These are phyloP conservation scores for Bellardia bayeri DNA, from an alignment of 2,888 invertebrate genomes.

Conservation along the genomic window DNA sequence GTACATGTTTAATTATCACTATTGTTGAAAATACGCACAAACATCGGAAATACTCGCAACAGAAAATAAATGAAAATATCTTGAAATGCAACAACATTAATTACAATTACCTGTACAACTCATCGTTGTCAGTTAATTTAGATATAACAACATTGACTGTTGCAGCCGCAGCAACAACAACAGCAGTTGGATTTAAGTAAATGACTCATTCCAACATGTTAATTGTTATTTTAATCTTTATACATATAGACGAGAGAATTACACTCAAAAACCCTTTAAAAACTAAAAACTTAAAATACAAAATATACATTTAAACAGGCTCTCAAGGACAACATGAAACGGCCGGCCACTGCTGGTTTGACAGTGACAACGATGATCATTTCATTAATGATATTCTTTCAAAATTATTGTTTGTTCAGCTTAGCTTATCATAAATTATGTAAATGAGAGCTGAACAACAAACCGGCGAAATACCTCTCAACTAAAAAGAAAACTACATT, in stretches of 20 bases:
- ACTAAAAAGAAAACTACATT: constrained; percentile 69
- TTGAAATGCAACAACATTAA: constrained; percentile 71
- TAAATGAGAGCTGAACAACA: constrained; percentile 77
- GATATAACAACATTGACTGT: constrained; percentile 56
- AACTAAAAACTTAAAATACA: neutral
- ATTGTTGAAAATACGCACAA: constrained; percentile 2
- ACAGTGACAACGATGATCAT: constrained; percentile 62
- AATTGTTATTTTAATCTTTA: constrained; percentile 73
- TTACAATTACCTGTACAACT: constrained; percentile 74
- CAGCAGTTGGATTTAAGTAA: constrained; percentile 60
- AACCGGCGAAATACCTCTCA: constrained; percentile 74
- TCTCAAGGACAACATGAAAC: constrained; percentile 66
- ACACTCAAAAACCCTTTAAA: constrained; percentile 29
- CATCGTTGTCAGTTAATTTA: constrained; percentile 74
- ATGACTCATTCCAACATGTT: constrained; percentile 71
- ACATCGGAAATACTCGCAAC: neutral
- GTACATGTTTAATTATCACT: constrained; percentile 59
- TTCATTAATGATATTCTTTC: constrained; percentile 78
- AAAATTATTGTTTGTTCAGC: constrained; percentile 83
- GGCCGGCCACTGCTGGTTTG: neutral
- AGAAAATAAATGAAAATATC: constrained; percentile 57
- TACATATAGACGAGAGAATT: constrained; percentile 25
- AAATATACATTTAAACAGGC: neutral
- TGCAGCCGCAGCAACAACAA: constrained; percentile 4
- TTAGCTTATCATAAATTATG: constrained; percentile 84